A percentile compares a stretch with the other conserved stretches of the same genome.
These are phyloP conservation scores for Zootoca vivipara DNA, from an alignment of 2,113 vertebrate species.

Conservation along the genomic window DNA sequence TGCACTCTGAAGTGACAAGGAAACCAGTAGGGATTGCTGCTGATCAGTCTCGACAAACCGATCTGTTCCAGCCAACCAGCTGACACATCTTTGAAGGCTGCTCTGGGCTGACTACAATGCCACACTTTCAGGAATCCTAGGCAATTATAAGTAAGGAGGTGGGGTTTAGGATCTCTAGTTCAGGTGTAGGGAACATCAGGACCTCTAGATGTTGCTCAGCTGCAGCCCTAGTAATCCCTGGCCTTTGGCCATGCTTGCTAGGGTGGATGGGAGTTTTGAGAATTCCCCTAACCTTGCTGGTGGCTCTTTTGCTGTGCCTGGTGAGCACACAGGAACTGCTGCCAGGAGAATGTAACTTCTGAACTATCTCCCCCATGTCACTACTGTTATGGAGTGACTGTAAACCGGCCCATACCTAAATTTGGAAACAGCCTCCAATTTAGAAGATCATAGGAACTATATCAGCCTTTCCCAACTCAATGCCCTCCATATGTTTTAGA, in stretches of 20 bases:
- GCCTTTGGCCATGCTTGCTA: no score
- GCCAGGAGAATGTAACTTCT: no score
- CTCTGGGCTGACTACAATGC: background rate
- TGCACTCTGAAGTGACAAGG: background rate
- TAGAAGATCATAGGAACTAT: no score
- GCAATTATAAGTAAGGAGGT: background rate
- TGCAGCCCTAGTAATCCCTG: background rate
- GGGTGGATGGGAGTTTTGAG: background rate
- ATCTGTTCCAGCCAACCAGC: background rate
- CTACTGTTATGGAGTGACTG: no score
- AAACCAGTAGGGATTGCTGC: background rate
- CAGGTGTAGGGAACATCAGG: background rate
- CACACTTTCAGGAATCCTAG: background rate
- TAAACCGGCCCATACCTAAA: no score
- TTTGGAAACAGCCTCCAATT: no score
- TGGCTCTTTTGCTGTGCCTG: no score
- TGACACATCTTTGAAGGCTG: background rate
- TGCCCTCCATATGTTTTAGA: background rate
- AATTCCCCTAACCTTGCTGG: no score
- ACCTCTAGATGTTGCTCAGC: no score
- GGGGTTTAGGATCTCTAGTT: background rate
- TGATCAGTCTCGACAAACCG: background rate
- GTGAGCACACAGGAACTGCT: no score
- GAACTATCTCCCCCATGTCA: no score
- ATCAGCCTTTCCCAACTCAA: background rate